These are phyloP conservation scores for Clitarchus hookeri DNA, from an alignment of 2,888 invertebrate species.

Conservation along the genomic window DNA sequence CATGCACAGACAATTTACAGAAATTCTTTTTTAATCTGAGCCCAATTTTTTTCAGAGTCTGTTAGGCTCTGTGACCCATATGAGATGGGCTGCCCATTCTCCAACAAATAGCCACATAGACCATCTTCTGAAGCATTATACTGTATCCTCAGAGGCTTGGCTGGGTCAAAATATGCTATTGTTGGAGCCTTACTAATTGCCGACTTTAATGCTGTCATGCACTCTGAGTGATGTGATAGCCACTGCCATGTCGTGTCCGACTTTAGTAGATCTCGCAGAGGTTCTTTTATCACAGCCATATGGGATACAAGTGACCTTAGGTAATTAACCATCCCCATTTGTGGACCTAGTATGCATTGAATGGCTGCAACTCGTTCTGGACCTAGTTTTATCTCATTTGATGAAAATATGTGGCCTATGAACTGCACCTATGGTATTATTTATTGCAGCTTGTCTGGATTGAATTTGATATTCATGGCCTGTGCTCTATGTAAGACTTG, in stretches of 20 bases:
- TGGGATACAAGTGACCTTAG: conserved; percentile 27
- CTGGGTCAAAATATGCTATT: conserved; percentile 35
- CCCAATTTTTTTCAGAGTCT: conserved; percentile 45
- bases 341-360: neutral
- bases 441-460: conserved; percentile 20
- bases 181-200: conserved; percentile 34
- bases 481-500: conserved; percentile 15
- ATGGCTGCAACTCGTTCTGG: conserved; percentile 19
- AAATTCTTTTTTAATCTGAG: conserved; percentile 48
- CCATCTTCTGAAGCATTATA: conserved; percentile 40
- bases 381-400: conserved; percentile 9
- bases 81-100: conserved; percentile 49
- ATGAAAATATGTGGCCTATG: conserved; percentile 23
- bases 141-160: conserved; percentile 33
- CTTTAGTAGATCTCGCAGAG: conserved; percentile 31
- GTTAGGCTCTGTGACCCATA: conserved; percentile 50
- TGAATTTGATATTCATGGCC: conserved; percentile 16
- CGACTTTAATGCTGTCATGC: neutral
- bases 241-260: neutral
- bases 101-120: neutral
- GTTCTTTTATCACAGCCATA: conserved; percentile 27
- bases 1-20: conserved; percentile 25
- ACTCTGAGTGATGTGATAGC: conserved; percentile 20
- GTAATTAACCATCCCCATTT: conserved; percentile 33
- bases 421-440: neutral